phyloP scores from a whole-genome alignment of 2,888 invertebrate genomes.

The Periphyllus acericola region DNA sequence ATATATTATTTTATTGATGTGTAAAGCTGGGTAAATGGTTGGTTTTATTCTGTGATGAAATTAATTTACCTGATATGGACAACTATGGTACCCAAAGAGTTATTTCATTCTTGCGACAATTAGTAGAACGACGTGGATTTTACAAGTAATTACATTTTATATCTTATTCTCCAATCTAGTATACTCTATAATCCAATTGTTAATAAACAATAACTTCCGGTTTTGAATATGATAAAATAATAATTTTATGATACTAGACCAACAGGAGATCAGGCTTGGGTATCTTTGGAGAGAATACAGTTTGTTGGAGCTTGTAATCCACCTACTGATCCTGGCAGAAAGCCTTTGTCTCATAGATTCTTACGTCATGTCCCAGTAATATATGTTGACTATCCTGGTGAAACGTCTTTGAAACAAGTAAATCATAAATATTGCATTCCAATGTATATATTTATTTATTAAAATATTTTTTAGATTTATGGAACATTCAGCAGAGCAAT shows the following conservation, averaged over 20 bases:
- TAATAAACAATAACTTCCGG: background rate
- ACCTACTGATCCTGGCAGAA: conserved; percentile 98
- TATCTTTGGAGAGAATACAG: conserved; percentile 95
- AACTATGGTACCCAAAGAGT: conserved; percentile 97
- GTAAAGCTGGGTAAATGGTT: conserved; percentile 93
- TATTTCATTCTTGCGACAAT: conserved; percentile 97
- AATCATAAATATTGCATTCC: conserved; percentile 49
- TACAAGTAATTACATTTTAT: conserved; percentile 68
- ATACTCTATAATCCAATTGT: background rate
- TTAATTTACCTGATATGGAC: conserved; percentile 99
- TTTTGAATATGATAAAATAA: conserved; percentile 64
- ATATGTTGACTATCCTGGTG: conserved; percentile 99
- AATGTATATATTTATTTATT: background rate
- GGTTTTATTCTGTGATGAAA: conserved; percentile 99
- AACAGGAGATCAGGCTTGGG: conserved; percentile 90
- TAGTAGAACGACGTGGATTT: conserved; percentile 95
- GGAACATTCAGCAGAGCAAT: conserved; percentile 99
- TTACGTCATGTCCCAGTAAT: conserved; percentile 96
- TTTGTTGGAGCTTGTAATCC: conserved; percentile 99
- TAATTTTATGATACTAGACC: conserved; percentile 65
- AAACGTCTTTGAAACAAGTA: conserved; percentile 92
- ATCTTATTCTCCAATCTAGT: background rate
- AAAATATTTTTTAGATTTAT: conserved; percentile 78
- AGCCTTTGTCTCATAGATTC: conserved; percentile 90
- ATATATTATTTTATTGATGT: conserved; percentile 64